phyloP scores from a whole-genome alignment of 2,888 invertebrate species.

The Deilephila elpenor region DNA sequence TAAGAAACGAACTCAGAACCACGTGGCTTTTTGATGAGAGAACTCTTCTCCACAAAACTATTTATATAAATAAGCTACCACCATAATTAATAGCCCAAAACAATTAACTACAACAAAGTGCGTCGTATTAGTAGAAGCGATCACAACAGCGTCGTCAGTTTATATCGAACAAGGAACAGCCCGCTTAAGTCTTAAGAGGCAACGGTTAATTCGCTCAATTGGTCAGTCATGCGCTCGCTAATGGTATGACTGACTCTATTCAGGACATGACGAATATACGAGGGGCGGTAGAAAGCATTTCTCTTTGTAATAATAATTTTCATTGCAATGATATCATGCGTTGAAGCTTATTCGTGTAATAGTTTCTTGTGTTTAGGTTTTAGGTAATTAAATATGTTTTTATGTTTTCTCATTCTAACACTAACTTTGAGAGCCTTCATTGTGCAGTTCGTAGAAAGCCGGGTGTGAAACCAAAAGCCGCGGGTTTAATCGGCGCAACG shows the following conservation, averaged over 20 bases:
- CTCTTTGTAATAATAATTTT: background rate
- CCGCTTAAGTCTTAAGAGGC: constrained; percentile 50
- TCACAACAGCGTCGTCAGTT: constrained; percentile 32
- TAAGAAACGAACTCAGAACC: no score
- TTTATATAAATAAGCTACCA: no score
- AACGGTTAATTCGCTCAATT: constrained; percentile 78
- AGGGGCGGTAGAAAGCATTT: constrained; percentile 24
- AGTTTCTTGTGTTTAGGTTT: no score
- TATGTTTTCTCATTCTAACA: no score
- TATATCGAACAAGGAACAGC: constrained; percentile 28
- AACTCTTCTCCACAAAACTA: background rate
- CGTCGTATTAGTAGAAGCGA: constrained; percentile 19
- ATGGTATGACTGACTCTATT: constrained; percentile 72
- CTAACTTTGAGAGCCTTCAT: no score
- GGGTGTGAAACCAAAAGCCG: no score
- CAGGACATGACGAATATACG: constrained; percentile 57
- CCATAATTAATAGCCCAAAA: constrained; percentile 24
- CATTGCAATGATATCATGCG: background rate
- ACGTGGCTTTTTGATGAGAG: no score
- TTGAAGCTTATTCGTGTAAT: no score
- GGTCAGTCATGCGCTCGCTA: constrained; percentile 67
- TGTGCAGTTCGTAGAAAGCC: no score
- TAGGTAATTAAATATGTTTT: no score
- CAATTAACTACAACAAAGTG: constrained; percentile 16
- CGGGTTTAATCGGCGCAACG: no score